These are phyloP conservation scores for Catharus minimus DNA, from an alignment of 2,113 vertebrate genomes.

Conservation along the genomic window DNA sequence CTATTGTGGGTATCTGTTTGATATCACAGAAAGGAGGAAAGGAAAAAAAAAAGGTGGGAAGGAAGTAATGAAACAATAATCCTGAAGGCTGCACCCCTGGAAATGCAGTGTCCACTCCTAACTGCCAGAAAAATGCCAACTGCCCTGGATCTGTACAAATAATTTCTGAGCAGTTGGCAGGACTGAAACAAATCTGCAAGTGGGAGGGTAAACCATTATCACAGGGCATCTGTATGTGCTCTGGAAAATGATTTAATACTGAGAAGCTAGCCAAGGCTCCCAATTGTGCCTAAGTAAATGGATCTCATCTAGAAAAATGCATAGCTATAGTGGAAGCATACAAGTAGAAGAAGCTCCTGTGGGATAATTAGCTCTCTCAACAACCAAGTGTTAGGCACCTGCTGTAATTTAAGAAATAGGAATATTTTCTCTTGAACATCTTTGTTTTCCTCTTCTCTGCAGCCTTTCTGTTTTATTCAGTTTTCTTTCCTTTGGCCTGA, in stretches of 20 bases:
- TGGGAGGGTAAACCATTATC: rapidly evolving
- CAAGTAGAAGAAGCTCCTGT: background rate
- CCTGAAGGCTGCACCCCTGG: background rate
- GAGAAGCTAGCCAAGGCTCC: background rate
- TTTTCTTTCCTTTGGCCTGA: background rate
- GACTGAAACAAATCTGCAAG: background rate
- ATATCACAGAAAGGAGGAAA: background rate
- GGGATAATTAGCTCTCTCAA: background rate
- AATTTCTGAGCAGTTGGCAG: background rate
- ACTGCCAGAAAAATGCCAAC: background rate
- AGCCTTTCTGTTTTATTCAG: background rate
- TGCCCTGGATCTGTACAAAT: background rate
- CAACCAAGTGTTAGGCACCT: background rate
- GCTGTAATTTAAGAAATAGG: background rate
- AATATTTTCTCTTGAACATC: background rate
- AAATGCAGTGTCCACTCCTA: background rate
- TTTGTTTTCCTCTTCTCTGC: background rate
- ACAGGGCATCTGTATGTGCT: background rate
- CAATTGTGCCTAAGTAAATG: background rate
- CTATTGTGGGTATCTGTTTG: background rate
- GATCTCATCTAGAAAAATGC: background rate
- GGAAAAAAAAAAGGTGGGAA: background rate
- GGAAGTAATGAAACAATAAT: background rate
- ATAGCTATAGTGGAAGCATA: background rate
- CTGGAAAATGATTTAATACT: background rate